Percentiles rank a stretch among this genome's conserved stretches.
Evolutionary conservation across 2,113 vertebrate species (phyloP).

Genomic region (Stigmatopora nigra): DNA sequence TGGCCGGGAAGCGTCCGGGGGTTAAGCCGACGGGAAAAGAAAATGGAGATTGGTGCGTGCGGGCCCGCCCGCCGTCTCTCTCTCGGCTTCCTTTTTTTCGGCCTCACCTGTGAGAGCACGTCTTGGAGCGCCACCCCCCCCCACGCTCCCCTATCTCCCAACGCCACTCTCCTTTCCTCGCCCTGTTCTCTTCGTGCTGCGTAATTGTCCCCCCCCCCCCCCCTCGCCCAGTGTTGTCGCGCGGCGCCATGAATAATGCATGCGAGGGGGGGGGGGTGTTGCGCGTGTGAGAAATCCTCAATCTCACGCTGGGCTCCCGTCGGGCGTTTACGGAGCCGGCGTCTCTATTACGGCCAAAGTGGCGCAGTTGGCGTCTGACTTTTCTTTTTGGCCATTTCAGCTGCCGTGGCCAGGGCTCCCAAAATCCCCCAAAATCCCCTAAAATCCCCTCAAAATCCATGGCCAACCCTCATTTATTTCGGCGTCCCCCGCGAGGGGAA

Average conservation of each 20-base stretch:
- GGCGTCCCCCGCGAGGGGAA: too few species aligned
- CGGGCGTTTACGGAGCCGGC: constrained; percentile 91
- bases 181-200: constrained; percentile 91
- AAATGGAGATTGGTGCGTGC: constrained; percentile 53
- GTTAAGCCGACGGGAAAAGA: constrained; percentile 49
- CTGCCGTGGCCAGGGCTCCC: constrained; percentile 12
- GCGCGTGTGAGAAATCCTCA: constrained; percentile 93
- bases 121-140: too few species aligned
- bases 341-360: constrained; percentile 97
- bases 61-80: constrained; percentile 35
- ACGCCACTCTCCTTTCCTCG: constrained; percentile 70
- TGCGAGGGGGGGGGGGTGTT: constrained; percentile 44
- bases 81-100: constrained; percentile 34
- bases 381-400: constrained; percentile 73
- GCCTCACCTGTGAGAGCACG: constrained; percentile 31
- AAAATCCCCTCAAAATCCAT: too few species aligned
- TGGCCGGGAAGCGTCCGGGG: constrained; percentile 44
- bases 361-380: constrained; percentile 89
- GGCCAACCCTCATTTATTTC: too few species aligned
- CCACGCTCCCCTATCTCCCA: constrained; percentile 58
- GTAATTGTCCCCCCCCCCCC: constrained; percentile 99
- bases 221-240: constrained; percentile 99
- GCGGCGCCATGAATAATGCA: constrained; percentile 99
- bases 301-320: constrained; percentile 97
- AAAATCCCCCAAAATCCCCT: too few species aligned